Conservation (phyloP, 2,113 vertebrate genomes). For the Pachycephala philippinensis region DNA sequence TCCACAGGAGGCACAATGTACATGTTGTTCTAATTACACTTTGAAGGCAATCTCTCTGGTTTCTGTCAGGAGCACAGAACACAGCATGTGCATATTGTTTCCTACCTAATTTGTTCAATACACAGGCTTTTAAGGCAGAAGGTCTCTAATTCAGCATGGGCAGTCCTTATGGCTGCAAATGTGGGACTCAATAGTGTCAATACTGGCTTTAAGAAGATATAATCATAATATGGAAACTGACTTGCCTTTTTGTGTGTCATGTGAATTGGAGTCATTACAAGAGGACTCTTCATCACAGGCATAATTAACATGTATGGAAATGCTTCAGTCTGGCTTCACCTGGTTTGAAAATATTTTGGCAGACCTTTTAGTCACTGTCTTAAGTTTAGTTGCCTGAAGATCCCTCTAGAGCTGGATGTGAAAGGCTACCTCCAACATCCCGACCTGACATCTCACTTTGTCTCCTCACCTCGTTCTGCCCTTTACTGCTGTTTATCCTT, state of each 20-base stretch:
- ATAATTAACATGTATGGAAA: rapidly evolving
- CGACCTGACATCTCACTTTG: not conserved
- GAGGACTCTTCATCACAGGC: not conserved
- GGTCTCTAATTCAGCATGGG: not conserved
- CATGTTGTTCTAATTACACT: not conserved
- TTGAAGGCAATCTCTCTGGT: not conserved
- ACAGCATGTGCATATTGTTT: not conserved
- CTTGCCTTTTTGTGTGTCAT: not conserved
- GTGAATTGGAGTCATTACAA: not conserved
- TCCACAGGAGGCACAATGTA: not conserved
- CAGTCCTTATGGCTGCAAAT: not conserved
- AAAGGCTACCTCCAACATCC: not conserved
- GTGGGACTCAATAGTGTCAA: not conserved
- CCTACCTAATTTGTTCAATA: not conserved
- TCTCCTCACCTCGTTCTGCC: not conserved
- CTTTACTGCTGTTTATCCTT: not conserved
- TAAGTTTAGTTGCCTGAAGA: not conserved
- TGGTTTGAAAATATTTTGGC: not conserved
- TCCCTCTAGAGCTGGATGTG: not conserved
- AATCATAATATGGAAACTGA: not conserved
- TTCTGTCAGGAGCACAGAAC: not conserved
- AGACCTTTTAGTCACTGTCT: not conserved
- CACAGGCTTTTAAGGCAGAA: not conserved
- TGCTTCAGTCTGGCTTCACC: not conserved
- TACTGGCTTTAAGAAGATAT: not conserved